Percentiles rank a stretch among this genome's conserved stretches.
Evolutionary conservation across 2,888 invertebrate species (phyloP).

Genomic region (Sphecodes monilicornis): DNA sequence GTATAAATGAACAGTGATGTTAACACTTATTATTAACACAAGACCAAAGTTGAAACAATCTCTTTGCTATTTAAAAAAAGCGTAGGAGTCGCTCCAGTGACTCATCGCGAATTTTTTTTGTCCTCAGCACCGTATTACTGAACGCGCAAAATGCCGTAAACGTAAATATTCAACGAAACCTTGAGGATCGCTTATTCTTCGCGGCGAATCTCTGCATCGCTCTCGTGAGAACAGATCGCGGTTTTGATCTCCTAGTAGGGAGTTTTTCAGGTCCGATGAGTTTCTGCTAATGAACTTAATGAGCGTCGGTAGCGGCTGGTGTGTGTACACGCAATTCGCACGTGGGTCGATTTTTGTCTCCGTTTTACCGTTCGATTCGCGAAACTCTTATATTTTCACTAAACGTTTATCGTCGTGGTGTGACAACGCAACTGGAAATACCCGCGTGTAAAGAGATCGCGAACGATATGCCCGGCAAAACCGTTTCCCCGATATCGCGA

Average conservation of each 20-base stretch:
- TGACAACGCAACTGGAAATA: conserved; percentile 42
- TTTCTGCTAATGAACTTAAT: conserved; percentile 44
- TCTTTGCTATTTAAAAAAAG: background rate
- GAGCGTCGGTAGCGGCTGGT: background rate
- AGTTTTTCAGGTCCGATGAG: conserved; percentile 24
- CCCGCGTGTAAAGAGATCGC: conserved; percentile 27
- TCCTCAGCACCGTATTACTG: background rate
- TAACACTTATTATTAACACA: too few relatives aligned
- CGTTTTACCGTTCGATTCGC: conserved; percentile 10
- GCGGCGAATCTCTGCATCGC: conserved; percentile 18
- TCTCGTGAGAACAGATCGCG: conserved; percentile 36
- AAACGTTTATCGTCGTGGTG: background rate
- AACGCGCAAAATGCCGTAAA: background rate
- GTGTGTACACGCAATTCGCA: background rate
- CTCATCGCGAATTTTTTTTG: background rate
- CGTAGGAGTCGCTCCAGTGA: background rate
- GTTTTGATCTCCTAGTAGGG: conserved; percentile 26
- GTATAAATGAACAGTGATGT: too few relatives aligned
- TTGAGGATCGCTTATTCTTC: background rate
- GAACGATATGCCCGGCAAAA: conserved; percentile 38
- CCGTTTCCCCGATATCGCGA: conserved; percentile 55
- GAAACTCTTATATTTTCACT: background rate
- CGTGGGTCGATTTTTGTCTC: background rate
- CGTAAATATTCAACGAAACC: background rate
- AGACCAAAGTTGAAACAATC: background rate